Base-by-base conservation (phyloP, 2,888 invertebrate genomes). In the Philereme transversata region DNA sequence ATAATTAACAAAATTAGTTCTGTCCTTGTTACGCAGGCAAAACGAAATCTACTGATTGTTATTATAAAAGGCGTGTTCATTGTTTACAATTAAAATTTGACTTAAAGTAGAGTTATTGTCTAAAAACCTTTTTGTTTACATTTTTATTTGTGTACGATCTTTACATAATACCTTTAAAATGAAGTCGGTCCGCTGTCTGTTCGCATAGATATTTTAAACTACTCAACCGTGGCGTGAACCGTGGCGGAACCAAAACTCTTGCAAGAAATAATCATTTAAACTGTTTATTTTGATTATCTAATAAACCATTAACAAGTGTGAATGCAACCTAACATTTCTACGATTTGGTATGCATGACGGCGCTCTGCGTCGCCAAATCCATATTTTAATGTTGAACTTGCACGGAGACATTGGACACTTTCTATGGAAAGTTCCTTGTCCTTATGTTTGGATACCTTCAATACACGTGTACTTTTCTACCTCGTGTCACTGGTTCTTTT, bases 311-410 rank as follows among this genome's bases (percentile, higher is more conserved):
- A 7, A 45, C 45, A 33, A 36, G 40, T 46, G 50, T 54, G 35
- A 48, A 52, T 7, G 45, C 11, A 56, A 44, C 47, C 49, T 49
- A 44, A 38, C 51, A 38, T 46, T 74, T 71, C 64, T 73, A 73
- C 73, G 57, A 79, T 83, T 87, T 73, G 47, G 83, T 82, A 88
- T 87, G 83, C 87, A 80, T 70, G 75, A 72, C 68, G 62, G 74
- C 68, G 64, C 62, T 71, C 59, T 65, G 62, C 71, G 72, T 70
- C 70, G 65, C 81, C 82, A 81, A 82, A 84, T 75, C 71, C 70
- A 77, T 81, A 84, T 82, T 81, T 70, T 78, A 84, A 85, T 82
- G 71, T 74, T 70, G 64, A 71, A 78, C 81, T 66, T 50, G 66
- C 48, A 60, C 45, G 41, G 57, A 36, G 34, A 57, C 45, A 40